phyloP scores from a whole-genome alignment of 2,888 invertebrate genomes.

The Galerucella pusilla region DNA sequence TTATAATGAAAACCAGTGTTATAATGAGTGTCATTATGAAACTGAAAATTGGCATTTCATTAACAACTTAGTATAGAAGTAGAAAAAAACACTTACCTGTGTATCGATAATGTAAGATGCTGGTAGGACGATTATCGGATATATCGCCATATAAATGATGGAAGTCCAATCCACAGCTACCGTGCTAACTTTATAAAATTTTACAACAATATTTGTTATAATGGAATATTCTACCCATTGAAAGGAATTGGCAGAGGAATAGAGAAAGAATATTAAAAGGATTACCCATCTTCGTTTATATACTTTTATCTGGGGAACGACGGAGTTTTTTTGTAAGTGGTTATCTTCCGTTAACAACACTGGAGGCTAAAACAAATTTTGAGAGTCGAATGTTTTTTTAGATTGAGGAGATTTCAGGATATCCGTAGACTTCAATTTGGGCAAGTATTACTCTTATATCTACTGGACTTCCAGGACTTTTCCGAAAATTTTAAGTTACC shows the following conservation, averaged over 20 bases:
- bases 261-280: slow-evolving; percentile 83
- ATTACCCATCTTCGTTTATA: slow-evolving; percentile 85
- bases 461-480: no score
- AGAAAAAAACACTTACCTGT: slow-evolving; percentile 74
- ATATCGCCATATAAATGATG: slow-evolving; percentile 95
- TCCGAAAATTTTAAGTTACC: no score
- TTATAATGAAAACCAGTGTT: no score
- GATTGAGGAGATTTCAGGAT: no score
- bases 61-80: no score
- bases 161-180: slow-evolving; percentile 93
- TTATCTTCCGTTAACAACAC: slow-evolving; percentile 34
- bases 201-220: slow-evolving; percentile 83
- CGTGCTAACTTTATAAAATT: slow-evolving; percentile 78
- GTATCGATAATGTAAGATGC: slow-evolving; percentile 94
- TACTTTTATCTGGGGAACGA: slow-evolving; percentile 66
- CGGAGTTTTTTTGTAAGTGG: slow-evolving; percentile 29
- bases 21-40: no score
- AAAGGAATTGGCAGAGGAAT: slow-evolving; percentile 89
- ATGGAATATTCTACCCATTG: slow-evolving; percentile 98
- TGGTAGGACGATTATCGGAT: slow-evolving; percentile 95
- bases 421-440: no score
- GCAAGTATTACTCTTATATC: no score
- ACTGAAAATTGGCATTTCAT: no score
- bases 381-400: no score
- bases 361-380: neutral